Conservation (phyloP, 2,113 vertebrate species). For the Agapornis roseicollis region DNA sequence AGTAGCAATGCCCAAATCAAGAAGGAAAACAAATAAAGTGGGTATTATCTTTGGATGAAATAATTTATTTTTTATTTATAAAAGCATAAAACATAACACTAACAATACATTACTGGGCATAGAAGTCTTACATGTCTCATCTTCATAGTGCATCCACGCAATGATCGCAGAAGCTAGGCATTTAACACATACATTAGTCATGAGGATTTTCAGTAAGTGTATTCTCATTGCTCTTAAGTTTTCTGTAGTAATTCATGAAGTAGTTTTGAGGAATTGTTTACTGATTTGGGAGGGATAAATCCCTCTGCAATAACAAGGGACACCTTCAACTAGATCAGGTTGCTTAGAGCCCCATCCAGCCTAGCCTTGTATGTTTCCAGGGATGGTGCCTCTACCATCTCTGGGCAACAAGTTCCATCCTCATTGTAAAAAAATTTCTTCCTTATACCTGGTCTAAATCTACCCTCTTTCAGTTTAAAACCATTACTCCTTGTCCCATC, state of each 20-base stretch:
- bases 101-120: neutral
- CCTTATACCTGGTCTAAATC: neutral
- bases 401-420: neutral
- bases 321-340: neutral
- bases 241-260: neutral
- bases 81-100: neutral
- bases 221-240: neutral
- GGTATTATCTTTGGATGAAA: neutral
- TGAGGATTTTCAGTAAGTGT: neutral
- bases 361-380: neutral
- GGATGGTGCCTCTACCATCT: neutral
- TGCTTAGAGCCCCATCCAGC: neutral
- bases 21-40: neutral
- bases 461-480: neutral
- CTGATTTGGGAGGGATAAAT: neutral
- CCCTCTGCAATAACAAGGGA: neutral
- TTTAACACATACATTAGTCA: neutral
- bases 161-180: neutral
- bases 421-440: neutral
- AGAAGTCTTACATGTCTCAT: neutral
- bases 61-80: neutral
- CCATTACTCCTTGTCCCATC: neutral
- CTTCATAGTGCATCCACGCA: neutral
- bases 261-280: neutral
- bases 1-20: neutral